Base-by-base conservation (phyloP, 2,113 vertebrate species). In the Paracanthobrama guichenoti region DNA sequence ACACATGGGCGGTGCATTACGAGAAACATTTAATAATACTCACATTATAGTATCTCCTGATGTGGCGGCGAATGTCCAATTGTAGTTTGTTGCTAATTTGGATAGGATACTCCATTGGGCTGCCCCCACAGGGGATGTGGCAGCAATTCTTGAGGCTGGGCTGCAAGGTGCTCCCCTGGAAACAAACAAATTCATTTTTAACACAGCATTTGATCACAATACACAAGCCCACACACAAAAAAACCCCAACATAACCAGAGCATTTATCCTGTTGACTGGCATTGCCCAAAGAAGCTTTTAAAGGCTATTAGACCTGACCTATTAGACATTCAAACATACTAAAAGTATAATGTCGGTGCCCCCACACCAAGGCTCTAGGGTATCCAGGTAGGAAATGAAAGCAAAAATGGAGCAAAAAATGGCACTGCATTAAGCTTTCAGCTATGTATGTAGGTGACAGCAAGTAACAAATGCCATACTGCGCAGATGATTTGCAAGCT, bases 41-140 rank as follows among this genome's bases (percentile, higher is more conserved):
- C 89, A 99, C 97, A 69, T 91, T 94, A 87, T 98, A 98, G 89
- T 98, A 98, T 88, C 93, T 97, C 87, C 90, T 96, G 89, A 98
- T 85, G 90, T 93, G 92, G 8, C 93, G 92, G 71, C 97, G 96
- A 90, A 98, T 96, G 92, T 99, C 97, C 89, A 97, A 75, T 1
- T 94, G 91, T 75, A 99, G 92, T 90, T 97, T 98, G 92, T 98
- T 98, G 92, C 82, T 92, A 91, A 99, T 94, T 87, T 96, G 95
- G 86, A 91, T 88, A 0, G 72, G 55, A 16, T 89, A 89, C 87
- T 88, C 91, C 50, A 96, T 84, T 57, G 95, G 96, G 42, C 91
- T 89, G 82, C 93, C 92, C 0, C 90, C 92, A 88, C 98, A 99
- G 6, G 94, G 88, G 84, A 91, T 80, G 85, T 97, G 95, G 90